Evolutionary conservation across 2,888 invertebrate genomes (phyloP).

Genomic region (Mythimna albipuncta): DNA sequence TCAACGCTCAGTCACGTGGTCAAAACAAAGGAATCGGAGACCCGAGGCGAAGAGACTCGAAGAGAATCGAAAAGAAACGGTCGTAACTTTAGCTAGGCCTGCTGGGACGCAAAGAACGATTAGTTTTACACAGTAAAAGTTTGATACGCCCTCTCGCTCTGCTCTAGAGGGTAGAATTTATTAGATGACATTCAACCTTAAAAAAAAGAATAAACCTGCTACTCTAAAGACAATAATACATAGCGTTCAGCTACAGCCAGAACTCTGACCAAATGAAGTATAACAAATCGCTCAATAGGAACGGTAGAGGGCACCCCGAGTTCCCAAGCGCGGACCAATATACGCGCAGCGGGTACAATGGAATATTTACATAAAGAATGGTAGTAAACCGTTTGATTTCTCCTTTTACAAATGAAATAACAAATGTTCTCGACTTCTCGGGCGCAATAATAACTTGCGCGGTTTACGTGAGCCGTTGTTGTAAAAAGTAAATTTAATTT

Average conservation of each 20-base stretch:
- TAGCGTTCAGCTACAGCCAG: conserved; percentile 16
- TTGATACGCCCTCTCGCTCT: too few species aligned
- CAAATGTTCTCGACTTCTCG: conserved; percentile 68
- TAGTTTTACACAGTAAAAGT: too few species aligned
- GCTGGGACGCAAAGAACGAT: too few species aligned
- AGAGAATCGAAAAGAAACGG: too few species aligned
- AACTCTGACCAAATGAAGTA: conserved; percentile 40
- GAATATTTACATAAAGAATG: conserved; percentile 75
- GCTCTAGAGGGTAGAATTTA: too few species aligned
- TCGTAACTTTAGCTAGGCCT: too few species aligned
- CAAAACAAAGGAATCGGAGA: too few species aligned
- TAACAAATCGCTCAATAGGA: conserved; percentile 60
- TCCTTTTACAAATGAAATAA: conserved; percentile 73
- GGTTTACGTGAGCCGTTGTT: conserved; percentile 60
- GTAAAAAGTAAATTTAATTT: conserved; percentile 71
- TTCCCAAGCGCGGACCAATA: conserved; percentile 60
- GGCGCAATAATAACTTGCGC: conserved; percentile 67
- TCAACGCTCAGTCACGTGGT: too few species aligned
- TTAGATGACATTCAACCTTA: too few species aligned
- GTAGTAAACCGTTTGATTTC: conserved; percentile 73
- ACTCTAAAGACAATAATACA: conserved; percentile 37
- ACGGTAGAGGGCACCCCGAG: conserved; percentile 37
- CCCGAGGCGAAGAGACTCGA: too few species aligned
- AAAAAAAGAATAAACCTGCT: conserved; percentile 36
- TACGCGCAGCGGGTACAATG: conserved; percentile 68